Base-by-base conservation (phyloP, 2,888 invertebrate genomes). In the Rhaphigaster nebulosa region DNA sequence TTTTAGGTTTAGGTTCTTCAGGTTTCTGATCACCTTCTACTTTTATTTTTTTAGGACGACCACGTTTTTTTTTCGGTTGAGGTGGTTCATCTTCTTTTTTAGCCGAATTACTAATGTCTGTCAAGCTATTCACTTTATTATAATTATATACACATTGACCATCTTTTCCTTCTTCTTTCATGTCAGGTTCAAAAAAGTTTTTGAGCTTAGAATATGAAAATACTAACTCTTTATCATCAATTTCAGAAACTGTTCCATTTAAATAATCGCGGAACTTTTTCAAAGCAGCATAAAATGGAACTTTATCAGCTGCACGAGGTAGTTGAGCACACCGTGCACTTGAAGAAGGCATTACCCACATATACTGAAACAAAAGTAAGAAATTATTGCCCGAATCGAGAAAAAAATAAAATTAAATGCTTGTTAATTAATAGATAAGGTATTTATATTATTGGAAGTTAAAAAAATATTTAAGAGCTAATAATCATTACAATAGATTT, bases 341-440 rank as follows among this genome's bases (percentile, higher is more conserved):
- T 89, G 99, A 99, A 90, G 99, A 99, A 92, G 99, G 99, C 99
- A 99, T 99, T 93, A 99, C 99, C 98, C 98, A 99, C 95, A 99
- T 98, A 94, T 98, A 97, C 98, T 99, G 95, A 26, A 95, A 95
- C 90, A 93, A 91, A 92, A 90, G 18, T 54, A 80, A 87, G 23
- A 76, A 23, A 87, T 90, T 52, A 91, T 70, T 88, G 50, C 23
- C 84, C 90, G 84, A 87, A 91, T 52, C 29, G 2, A 20, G 20
- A 87, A 70, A 52, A 38, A 54, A 76, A 26, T 56, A 76, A 54
- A 41, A 87, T 41, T 38, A 84, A 18, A 2, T 13, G 5, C 56
- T 56, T 56, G 56, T 26, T 56, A 56, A n/a, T n/a, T n/a, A n/a
- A n/a, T n/a, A 60, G 34, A 50, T 18, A 29, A 26, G 41, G 87